Evolutionary conservation across 2,888 invertebrate genomes (phyloP), one percentile per base, ranked within the genome.

Genomic region (Sympetrum striolatum): DNA sequence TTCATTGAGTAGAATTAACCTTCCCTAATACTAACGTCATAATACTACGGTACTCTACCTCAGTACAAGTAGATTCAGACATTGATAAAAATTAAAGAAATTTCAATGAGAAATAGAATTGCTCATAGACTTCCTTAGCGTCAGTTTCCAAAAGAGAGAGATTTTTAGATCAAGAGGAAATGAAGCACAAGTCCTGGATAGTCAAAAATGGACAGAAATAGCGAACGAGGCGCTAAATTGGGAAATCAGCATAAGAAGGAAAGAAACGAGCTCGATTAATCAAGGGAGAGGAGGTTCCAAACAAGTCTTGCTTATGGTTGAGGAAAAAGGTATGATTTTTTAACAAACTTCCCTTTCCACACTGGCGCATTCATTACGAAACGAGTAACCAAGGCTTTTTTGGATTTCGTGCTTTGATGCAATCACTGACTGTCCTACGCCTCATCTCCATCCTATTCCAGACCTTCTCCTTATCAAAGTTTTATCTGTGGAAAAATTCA

Each of bases 381-480:
- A 86, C 60, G 64, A 58, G 37, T 86, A 60, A 86, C 35, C 58
- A 53, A 53, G 86, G 86, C 86, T 60, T 86, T 82, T 86, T 37
- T 6, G 60, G n/a, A 22, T 31, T 86, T 64, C 53, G 6, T 53
- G n/a, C 31, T n/a, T 60, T 18, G n/a, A 86, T 60, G 37, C n/a
- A 39, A 60, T 86, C 86, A 39, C 60, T 86, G 60, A 64, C 64
- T 86, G 18, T 86, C 86, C 12, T 35, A 39, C 60, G 60, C 10
- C 82, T 35, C 18, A 53, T 53, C 15, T 31, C 35, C 18, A 22
- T 8, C 53, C 39, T 64, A 10, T 37, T 18, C 18, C 0, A 6
- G 58, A 6, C 37, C n/a, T 35, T 37, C 18, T 0, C 86, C 6
- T 35, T 10, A n/a, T 22, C 18, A 18, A 53, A 53, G 18, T 14